phyloP scores from a whole-genome alignment of 2,113 vertebrate genomes.

The Euleptes europaea region DNA sequence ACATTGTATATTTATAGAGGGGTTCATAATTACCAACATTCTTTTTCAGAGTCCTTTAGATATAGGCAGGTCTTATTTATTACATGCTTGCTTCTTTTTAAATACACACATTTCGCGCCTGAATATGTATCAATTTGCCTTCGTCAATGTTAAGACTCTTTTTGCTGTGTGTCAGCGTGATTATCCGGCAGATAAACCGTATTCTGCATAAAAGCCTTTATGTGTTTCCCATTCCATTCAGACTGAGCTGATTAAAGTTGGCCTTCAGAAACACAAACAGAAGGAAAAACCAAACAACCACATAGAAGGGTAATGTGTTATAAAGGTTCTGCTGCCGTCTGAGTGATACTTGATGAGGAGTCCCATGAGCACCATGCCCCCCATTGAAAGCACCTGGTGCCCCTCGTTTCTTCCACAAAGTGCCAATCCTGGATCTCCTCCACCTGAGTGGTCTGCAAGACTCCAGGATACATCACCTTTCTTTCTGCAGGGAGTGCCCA shows the following conservation, averaged over 20 bases:
- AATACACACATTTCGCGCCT: constrained; percentile 22
- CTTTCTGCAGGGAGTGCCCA: too few species aligned
- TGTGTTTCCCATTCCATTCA: background rate
- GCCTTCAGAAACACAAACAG: constrained; percentile 16
- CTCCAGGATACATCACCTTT: too few species aligned
- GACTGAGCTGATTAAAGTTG: constrained; percentile 20
- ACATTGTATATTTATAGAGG: constrained; percentile 53
- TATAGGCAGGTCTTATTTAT: constrained; percentile 48
- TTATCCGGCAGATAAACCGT: background rate
- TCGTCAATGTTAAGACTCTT: background rate
- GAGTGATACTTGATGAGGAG: too few species aligned
- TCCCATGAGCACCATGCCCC: too few species aligned
- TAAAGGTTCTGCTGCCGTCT: background rate
- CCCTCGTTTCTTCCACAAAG: too few species aligned
- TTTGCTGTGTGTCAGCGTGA: constrained; percentile 12
- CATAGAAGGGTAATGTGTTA: background rate
- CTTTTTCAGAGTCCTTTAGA: constrained; percentile 22
- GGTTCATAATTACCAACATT: constrained; percentile 32
- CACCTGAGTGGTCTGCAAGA: too few species aligned
- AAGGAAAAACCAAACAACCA: background rate
- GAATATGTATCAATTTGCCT: constrained; percentile 33
- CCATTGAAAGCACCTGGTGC: too few species aligned
- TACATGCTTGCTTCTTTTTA: constrained; percentile 28
- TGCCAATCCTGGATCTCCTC: too few species aligned
- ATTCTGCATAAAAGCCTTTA: constrained; percentile 1